Evolutionary conservation across 2,888 invertebrate genomes (phyloP).

Genomic region (Eupeodes luniger): DNA sequence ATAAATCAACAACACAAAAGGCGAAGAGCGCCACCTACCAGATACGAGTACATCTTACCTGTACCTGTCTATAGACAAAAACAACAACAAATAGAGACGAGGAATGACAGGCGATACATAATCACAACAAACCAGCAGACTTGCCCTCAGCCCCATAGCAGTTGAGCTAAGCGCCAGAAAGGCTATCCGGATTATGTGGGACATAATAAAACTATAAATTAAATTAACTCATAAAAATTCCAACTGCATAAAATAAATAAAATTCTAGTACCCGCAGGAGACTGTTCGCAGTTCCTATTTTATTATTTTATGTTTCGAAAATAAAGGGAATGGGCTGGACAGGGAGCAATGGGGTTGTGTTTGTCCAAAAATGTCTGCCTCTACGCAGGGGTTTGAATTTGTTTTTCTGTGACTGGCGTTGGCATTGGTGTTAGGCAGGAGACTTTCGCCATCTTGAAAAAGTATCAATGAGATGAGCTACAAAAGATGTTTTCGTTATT

Average conservation of each 20-base stretch:
- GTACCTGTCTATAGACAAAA: not conserved
- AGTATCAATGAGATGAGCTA: conserved; percentile 65
- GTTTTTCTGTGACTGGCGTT: not conserved
- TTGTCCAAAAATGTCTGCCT: not conserved
- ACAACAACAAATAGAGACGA: conserved; percentile 19
- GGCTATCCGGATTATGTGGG: conserved; percentile 75
- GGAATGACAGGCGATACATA: conserved; percentile 30
- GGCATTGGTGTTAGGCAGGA: not conserved
- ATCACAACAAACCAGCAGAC: not conserved
- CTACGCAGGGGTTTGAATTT: not conserved
- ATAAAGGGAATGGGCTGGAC: conserved; percentile 27
- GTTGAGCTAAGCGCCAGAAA: conserved; percentile 68
- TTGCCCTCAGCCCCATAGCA: conserved; percentile 15
- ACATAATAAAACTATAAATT: conserved; percentile 84
- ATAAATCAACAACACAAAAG: conserved; percentile 67
- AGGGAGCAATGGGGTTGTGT: not conserved
- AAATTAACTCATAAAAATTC: conserved; percentile 84
- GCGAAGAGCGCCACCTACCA: not conserved
- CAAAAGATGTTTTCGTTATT: conserved; percentile 75
- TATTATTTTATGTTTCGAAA: conserved; percentile 73
- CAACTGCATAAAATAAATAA: conserved; percentile 81
- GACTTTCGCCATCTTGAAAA: conserved; percentile 22
- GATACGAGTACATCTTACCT: not conserved
- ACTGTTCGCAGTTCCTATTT: conserved; percentile 73
- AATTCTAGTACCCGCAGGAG: conserved; percentile 76